Conservation (phyloP, 1,140 invertebrate genomes). For the Drosophila albomicans region DNA sequence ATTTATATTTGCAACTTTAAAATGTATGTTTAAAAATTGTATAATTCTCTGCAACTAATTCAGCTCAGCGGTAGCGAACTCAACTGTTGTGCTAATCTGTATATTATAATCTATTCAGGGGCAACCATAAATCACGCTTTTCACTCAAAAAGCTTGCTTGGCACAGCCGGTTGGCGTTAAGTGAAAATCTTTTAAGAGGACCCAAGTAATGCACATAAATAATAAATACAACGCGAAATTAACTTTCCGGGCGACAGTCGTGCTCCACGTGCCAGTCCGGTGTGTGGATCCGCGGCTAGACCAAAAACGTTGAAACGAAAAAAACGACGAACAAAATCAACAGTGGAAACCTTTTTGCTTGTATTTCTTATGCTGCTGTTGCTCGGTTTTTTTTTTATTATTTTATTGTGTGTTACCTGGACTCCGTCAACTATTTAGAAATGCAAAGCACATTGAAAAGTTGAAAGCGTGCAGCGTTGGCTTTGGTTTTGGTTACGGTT, state of each 20-base stretch:
- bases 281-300: slow-evolving; percentile 30
- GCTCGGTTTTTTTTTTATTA: background rate
- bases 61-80: background rate
- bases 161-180: slow-evolving; percentile 46
- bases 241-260: slow-evolving; percentile 71
- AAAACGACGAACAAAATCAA: slow-evolving; percentile 10
- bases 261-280: slow-evolving; percentile 52
- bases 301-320: slow-evolving; percentile 9
- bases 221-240: slow-evolving; percentile 77
- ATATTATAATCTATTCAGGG: slow-evolving; percentile 26
- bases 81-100: slow-evolving; percentile 19
- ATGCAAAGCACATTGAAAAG: slow-evolving; percentile 77
- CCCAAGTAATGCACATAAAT: slow-evolving; percentile 74
- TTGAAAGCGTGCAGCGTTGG: slow-evolving; percentile 64
- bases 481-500: slow-evolving; percentile 57
- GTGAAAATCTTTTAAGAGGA: slow-evolving; percentile 72
- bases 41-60: no score
- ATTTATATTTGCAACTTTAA: no score
- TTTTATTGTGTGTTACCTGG: slow-evolving; percentile 44
- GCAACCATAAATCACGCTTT: slow-evolving; percentile 43
- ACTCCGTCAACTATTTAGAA: slow-evolving; percentile 70
- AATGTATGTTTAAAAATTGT: no score
- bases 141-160: slow-evolving; percentile 28
- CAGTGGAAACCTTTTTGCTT: slow-evolving; percentile 11
- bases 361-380: slow-evolving; percentile 7